phyloP scores from a whole-genome alignment of 2,797 vertebrate species.

The Salmo trutta region DNA sequence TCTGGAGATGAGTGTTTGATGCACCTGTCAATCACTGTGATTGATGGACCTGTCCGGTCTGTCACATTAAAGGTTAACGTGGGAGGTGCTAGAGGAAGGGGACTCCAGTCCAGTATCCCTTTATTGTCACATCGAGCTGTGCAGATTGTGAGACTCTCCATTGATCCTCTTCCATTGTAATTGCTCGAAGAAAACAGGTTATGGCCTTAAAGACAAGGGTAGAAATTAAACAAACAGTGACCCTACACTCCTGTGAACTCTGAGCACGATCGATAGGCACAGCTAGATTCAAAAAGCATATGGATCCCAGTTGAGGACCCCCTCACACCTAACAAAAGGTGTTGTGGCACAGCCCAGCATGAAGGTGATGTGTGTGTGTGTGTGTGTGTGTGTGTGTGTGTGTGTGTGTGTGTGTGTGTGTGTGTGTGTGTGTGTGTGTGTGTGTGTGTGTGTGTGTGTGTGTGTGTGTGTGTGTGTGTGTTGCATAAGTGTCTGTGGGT shows the following conservation, averaged over 20 bases:
- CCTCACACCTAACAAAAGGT: constrained; percentile 13
- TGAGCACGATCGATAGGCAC: constrained; percentile 4
- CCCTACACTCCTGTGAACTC: neutral
- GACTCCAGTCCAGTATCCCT: constrained; percentile 9
- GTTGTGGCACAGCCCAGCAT: constrained; percentile 15
- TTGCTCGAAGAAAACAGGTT: neutral
- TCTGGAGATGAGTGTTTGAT: constrained; percentile 43
- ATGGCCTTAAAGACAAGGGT: neutral
- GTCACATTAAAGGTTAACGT: constrained; percentile 46
- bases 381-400: neutral
- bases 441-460: neutral
- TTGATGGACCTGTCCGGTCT: constrained; percentile 65
- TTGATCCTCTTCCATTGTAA: constrained; percentile 23
- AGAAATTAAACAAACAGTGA: constrained; percentile 8
- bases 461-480: neutral
- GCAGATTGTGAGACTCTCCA: neutral
- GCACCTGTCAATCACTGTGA: constrained; percentile 63
- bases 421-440: neutral
- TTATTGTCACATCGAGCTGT: neutral
- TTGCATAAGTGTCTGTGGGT: neutral
- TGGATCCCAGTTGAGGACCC: constrained; percentile 7
- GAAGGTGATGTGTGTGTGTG: neutral
- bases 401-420: neutral
- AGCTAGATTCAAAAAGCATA: constrained; percentile 23
- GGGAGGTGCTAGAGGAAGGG: constrained; percentile 41